Percentiles rank a stretch among this genome's conserved stretches.
phyloP scores from a whole-genome alignment of 2,113 vertebrate species.

The Xiphophorus couchianus region DNA sequence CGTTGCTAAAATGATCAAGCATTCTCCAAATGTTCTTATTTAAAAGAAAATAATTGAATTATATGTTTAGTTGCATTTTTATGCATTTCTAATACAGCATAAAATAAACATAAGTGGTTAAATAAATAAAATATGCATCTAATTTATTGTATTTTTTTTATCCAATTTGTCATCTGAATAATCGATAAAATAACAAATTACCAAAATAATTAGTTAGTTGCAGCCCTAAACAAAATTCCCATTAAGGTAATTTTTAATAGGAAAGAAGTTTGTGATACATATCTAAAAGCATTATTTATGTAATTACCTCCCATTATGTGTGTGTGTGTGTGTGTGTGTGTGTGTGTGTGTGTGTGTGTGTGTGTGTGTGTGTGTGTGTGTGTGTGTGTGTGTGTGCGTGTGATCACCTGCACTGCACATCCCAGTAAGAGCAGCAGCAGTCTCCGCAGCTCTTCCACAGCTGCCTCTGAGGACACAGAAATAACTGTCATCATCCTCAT shows the following conservation, averaged over 20 bases:
- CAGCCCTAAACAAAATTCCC: neutral
- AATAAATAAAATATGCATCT: too few relatives aligned
- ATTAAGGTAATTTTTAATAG: neutral
- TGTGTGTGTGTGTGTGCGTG: neutral
- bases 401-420: conserved; percentile 87
- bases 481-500: conserved; percentile 51
- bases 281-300: neutral
- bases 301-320: neutral
- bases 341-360: neutral
- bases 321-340: neutral
- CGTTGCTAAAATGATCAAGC: too few relatives aligned
- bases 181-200: too few relatives aligned
- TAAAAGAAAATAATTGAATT: too few relatives aligned
- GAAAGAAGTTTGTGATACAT: neutral
- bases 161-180: too few relatives aligned
- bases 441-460: conserved; percentile 83
- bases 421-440: conserved; percentile 86
- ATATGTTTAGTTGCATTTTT: too few relatives aligned
- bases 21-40: too few relatives aligned
- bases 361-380: neutral
- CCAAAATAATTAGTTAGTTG: too few relatives aligned
- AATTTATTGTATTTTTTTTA: too few relatives aligned
- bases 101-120: too few relatives aligned
- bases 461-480: conserved; percentile 80
- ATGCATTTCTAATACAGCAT: too few relatives aligned